Evolutionary conservation across 2,113 vertebrate species (phyloP).

Genomic region (Beaufortia kweichowensis): DNA sequence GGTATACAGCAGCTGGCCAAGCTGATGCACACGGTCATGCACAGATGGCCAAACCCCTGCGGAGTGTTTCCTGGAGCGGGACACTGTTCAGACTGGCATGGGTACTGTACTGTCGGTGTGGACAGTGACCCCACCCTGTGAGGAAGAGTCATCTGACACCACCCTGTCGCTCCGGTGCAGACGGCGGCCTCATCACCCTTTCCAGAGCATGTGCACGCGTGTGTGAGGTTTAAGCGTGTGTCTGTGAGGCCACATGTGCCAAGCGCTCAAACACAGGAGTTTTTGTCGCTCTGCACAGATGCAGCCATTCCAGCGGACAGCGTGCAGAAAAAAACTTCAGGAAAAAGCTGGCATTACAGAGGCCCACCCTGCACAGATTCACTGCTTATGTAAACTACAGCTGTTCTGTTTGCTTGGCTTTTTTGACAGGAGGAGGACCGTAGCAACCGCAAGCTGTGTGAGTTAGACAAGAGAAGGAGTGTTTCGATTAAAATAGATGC

Average conservation of each 20-base stretch:
- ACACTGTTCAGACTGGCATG: conserved; percentile 29
- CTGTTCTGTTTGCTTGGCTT: conserved; percentile 6
- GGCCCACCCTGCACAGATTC: conserved; percentile 14
- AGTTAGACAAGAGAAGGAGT: conserved; percentile 4
- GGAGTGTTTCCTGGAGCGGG: conserved; percentile 45
- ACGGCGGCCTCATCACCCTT: conserved; percentile 30
- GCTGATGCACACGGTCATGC: conserved; percentile 41
- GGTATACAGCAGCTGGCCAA: conserved; percentile 31
- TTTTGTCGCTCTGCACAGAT: conserved; percentile 55
- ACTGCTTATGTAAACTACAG: conserved; percentile 29
- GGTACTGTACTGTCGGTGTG: conserved; percentile 29
- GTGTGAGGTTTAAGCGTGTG: conserved; percentile 50
- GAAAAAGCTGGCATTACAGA: conserved; percentile 35
- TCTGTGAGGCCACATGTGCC: conserved; percentile 47
- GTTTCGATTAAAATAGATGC: background rate
- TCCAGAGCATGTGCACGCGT: conserved; percentile 37
- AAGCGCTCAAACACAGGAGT: conserved; percentile 55
- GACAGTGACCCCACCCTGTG: conserved; percentile 40
- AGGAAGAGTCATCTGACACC: conserved; percentile 34
- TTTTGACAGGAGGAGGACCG: conserved; percentile 2
- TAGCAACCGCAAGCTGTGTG: background rate
- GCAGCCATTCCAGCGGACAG: conserved; percentile 46
- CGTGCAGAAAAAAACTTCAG: conserved; percentile 25
- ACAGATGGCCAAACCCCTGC: conserved; percentile 52
- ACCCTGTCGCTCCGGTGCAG: conserved; percentile 32